Evolutionary conservation across 2,797 vertebrate species (phyloP).

Genomic region (Acanthurus lineatus): DNA sequence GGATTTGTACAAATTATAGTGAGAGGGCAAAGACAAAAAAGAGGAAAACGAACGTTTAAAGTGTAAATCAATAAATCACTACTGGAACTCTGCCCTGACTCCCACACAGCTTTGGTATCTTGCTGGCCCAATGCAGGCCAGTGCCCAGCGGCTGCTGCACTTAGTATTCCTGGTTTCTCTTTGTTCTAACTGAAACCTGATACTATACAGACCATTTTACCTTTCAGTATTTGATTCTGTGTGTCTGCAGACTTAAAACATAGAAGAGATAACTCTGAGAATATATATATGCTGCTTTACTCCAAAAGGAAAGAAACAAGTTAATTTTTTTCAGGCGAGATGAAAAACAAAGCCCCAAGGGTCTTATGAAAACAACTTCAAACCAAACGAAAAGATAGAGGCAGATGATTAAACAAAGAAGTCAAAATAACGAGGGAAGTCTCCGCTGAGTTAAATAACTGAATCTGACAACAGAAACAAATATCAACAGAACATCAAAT

Average conservation of each 20-base stretch:
- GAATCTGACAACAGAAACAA: slow-evolving; percentile 24
- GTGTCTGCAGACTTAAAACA: slow-evolving; percentile 29
- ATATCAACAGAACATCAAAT: slow-evolving; percentile 14
- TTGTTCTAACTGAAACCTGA: background rate
- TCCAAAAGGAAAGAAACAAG: slow-evolving; percentile 22
- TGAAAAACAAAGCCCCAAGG: slow-evolving; percentile 29
- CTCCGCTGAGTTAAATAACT: slow-evolving; percentile 22
- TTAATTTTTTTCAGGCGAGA: slow-evolving; percentile 38
- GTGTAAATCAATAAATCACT: slow-evolving; percentile 58
- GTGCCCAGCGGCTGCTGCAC: slow-evolving; percentile 31
- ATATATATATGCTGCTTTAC: background rate
- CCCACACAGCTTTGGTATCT: slow-evolving; percentile 39
- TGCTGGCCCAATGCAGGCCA: slow-evolving; percentile 36
- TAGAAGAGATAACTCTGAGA: slow-evolving; percentile 17
- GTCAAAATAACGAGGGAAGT: slow-evolving; percentile 20
- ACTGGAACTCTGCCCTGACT: slow-evolving; percentile 15
- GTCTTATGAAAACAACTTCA: slow-evolving; percentile 37
- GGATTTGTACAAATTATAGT: slow-evolving; percentile 43
- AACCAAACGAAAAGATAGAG: slow-evolving; percentile 24
- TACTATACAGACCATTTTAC: background rate
- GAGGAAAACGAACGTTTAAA: slow-evolving; percentile 21
- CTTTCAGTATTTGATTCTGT: background rate
- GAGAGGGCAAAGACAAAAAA: slow-evolving; percentile 24
- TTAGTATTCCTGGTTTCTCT: slow-evolving; percentile 42
- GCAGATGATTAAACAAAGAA: slow-evolving; percentile 45